Conservation (phyloP, 1,140 invertebrate species). For the Arctopsyche grandis region DNA sequence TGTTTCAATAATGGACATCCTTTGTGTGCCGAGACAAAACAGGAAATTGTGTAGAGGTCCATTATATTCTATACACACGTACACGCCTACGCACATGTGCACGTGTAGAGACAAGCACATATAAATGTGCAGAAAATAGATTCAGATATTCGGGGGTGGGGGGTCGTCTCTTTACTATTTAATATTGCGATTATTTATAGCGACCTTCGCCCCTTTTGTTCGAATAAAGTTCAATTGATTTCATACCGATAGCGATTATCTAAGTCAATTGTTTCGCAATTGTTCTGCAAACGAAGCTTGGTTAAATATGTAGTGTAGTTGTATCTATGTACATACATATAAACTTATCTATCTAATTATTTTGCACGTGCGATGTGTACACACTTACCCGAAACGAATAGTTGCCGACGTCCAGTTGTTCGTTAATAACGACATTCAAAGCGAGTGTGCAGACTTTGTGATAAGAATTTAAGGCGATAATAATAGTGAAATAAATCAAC, state of each 20-base stretch:
- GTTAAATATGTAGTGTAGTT: too few relatives aligned
- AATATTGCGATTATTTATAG: constrained; percentile 20
- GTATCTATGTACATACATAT: too few relatives aligned
- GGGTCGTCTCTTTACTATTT: not conserved
- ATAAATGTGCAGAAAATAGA: constrained; percentile 5
- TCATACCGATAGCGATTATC: constrained; percentile 26
- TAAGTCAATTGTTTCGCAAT: constrained; percentile 13
- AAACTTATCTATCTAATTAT: constrained; percentile 17
- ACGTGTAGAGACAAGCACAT: not conserved
- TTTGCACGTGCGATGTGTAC: not conserved
- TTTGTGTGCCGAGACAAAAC: constrained; percentile 26
- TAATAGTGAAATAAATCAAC: too few relatives aligned
- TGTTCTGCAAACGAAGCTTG: constrained; percentile 14
- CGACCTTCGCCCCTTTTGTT: constrained; percentile 14
- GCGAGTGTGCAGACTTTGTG: too few relatives aligned
- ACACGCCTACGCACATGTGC: not conserved
- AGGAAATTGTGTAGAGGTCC: constrained; percentile 14
- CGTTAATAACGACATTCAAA: too few relatives aligned
- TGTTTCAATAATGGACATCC: constrained; percentile 31
- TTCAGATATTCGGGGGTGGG: not conserved
- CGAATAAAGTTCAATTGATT: constrained; percentile 25
- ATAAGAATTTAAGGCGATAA: too few relatives aligned
- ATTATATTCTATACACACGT: not conserved
- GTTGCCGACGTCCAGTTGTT: not conserved
- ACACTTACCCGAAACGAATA: not conserved